phyloP scores from a whole-genome alignment of 2,113 vertebrate genomes.

The Coracopsis vasa region DNA sequence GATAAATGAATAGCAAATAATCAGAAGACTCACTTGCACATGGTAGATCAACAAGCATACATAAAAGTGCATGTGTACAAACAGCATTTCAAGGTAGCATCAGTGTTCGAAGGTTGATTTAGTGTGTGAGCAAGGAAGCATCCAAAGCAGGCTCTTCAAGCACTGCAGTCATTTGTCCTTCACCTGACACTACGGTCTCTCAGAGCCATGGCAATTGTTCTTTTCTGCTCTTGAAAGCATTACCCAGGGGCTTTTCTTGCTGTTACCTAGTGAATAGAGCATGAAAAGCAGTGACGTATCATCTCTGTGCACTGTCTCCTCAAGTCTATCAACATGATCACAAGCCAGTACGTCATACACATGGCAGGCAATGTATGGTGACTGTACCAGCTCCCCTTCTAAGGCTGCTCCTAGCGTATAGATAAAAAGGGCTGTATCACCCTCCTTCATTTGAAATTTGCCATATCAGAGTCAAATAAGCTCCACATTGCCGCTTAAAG shows the following conservation, averaged over 20 bases:
- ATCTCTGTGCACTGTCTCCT: not conserved
- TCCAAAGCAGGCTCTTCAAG: not conserved
- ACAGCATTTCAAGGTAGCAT: not conserved
- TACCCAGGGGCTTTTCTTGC: not conserved
- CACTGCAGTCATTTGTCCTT: not conserved
- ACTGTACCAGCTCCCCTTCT: not conserved
- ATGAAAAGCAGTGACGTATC: not conserved
- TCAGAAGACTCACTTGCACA: not conserved
- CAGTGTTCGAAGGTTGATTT: not conserved
- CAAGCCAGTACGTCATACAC: not conserved
- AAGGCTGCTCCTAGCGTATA: not conserved
- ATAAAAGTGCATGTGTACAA: not conserved
- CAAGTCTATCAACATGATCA: not conserved
- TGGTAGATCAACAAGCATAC: not conserved
- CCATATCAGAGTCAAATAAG: not conserved
- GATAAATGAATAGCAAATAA: not conserved
- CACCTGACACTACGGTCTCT: not conserved
- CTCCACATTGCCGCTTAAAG: constrained; percentile 63
- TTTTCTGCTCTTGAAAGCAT: not conserved
- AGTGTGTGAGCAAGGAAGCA: not conserved
- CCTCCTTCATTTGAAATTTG: not conserved
- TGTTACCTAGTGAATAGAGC: not conserved
- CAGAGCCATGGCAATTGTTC: not conserved
- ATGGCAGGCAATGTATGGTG: not conserved
- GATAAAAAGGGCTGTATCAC: not conserved